These are phyloP conservation scores for Phalloptychus januarius DNA, from an alignment of 2,797 vertebrate genomes.

Conservation along the genomic window DNA sequence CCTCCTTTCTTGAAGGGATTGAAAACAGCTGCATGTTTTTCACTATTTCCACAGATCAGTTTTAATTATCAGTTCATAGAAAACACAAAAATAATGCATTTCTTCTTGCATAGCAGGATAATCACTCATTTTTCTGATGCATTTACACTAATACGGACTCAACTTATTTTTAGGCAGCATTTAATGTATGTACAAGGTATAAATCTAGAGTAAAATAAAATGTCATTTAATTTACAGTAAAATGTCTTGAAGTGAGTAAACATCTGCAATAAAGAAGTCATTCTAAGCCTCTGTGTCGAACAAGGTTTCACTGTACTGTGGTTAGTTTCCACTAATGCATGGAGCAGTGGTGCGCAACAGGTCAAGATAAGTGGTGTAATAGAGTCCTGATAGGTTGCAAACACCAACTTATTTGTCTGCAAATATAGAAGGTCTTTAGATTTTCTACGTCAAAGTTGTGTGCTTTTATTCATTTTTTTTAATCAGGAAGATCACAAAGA, in stretches of 20 bases:
- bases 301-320: slow-evolving; percentile 22
- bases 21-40: slow-evolving; percentile 26
- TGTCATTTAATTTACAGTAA: slow-evolving; percentile 6
- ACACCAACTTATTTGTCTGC: slow-evolving; percentile 29
- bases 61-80: slow-evolving; percentile 19
- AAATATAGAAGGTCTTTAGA: background rate
- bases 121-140: slow-evolving; percentile 9
- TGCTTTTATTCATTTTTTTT: background rate
- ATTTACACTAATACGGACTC: background rate
- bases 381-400: slow-evolving; percentile 29
- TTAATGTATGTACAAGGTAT: background rate
- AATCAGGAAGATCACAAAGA: background rate
- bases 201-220: slow-evolving; percentile 10
- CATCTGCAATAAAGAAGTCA: background rate
- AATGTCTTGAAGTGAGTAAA: slow-evolving; percentile 9
- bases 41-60: slow-evolving; percentile 8
- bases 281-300: slow-evolving; percentile 12
- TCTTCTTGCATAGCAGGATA: slow-evolving; percentile 1
- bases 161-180: background rate
- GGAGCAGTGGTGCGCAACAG: slow-evolving; percentile 11
- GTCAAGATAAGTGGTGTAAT: slow-evolving; percentile 34
- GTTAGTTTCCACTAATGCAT: slow-evolving; percentile 19
- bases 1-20: slow-evolving; percentile 13
- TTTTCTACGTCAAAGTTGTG: background rate
- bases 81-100: slow-evolving; percentile 20